Base-by-base conservation (phyloP, 2,113 vertebrate species). In the Addax nasomaculatus region DNA sequence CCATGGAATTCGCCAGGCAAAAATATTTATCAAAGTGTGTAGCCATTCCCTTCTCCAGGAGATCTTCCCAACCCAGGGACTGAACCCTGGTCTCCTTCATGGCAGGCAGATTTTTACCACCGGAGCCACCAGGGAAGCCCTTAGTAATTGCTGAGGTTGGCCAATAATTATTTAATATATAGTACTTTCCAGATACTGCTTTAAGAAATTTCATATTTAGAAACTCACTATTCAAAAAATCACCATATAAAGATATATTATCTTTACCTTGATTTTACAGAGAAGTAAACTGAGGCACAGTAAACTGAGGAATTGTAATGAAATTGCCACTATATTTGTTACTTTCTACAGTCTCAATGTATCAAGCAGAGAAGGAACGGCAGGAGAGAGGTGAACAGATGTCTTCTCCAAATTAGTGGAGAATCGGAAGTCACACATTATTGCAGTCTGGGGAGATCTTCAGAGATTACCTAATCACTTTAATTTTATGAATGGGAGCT, bases 1-100 rank as follows among this genome's bases (percentile, higher is more conserved):
- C n/a, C 17, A 36, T 36, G n/a, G 64, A 36, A 36, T 70, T 36
- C 0, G 0, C 17, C 9, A 21, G 9, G 33, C n/a, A 36, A 70
- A 67, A 70, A 11, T 36, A 70, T 70, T 19, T 67, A 67, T 11
- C 2, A 2, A 36, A 10, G 0, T 36, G 33, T 70, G n/a, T 21
- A 6, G 64, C 64, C 64, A 70, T 36, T 70, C 33, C 17, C 64
- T 70, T 70, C 64, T 70, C 64, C n/a, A 70, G 62, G 62, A 67
- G n/a, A 70, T 70, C n/a, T 5, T 36, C 4, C 33, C 64, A 21
- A 21, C 17, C n/a, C n/a, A 70, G 33, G 17, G 17, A 21, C 0
- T 70, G 64, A 70, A 70, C 4, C 64, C 16, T 36, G 64, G 9
- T 36, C 64, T 70, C 17, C 64, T 5, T 36, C 64, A 70, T 21